Conservation (phyloP, 2,113 vertebrate genomes). For the Manacus vitellinus region DNA sequence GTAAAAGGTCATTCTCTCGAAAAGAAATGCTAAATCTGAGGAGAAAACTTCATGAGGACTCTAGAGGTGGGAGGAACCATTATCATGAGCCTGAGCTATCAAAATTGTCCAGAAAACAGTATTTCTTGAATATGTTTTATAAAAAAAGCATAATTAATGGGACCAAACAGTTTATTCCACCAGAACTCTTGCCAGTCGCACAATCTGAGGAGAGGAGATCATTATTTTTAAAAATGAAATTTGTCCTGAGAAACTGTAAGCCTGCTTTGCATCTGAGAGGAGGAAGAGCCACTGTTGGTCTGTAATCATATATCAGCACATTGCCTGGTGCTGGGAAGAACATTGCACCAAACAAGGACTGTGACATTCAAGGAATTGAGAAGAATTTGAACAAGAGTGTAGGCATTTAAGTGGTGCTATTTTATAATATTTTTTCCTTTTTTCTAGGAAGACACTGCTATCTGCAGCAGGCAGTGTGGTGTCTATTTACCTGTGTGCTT, state of each 20-base stretch:
- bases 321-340: neutral
- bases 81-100: neutral
- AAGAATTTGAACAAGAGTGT: neutral
- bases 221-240: neutral
- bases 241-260: neutral
- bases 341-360: neutral
- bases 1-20: neutral
- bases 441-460: neutral
- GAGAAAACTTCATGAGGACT: neutral
- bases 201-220: neutral
- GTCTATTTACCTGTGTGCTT: neutral
- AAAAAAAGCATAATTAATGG: neutral
- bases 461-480: neutral
- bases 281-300: neutral
- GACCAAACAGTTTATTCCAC: neutral
- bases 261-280: neutral
- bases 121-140: neutral
- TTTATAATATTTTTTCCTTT: neutral
- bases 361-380: neutral
- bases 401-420: neutral
- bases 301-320: neutral
- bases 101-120: neutral
- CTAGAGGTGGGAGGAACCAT: neutral
- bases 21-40: neutral
- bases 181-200: neutral